These are phyloP conservation scores for Pegoplata infirma DNA, from an alignment of 2,888 invertebrate species.

Conservation along the genomic window DNA sequence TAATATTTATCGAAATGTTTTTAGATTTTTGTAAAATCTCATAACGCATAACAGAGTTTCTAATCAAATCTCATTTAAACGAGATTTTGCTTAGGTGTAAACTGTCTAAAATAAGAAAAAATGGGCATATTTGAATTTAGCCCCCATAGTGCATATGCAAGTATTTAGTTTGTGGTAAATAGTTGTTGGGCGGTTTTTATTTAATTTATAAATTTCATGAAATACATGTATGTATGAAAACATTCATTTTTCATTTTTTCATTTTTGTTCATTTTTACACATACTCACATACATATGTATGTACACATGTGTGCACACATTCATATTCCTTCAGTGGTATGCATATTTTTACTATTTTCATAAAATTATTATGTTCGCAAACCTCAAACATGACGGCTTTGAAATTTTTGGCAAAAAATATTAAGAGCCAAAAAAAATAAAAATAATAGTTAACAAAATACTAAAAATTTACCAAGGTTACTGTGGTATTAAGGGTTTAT, in stretches of 20 bases:
- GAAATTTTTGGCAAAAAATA: slow-evolving; percentile 25
- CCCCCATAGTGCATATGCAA: not conserved
- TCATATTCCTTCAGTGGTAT: not conserved
- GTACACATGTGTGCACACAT: not conserved
- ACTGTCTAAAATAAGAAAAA: too few relatives aligned
- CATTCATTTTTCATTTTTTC: too few relatives aligned
- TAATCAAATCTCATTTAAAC: too few relatives aligned
- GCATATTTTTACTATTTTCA: slow-evolving; percentile 32
- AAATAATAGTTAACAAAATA: slow-evolving; percentile 17
- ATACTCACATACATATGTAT: not conserved
- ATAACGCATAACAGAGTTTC: too few relatives aligned
- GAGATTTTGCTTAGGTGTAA: too few relatives aligned
- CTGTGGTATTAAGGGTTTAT: not conserved
- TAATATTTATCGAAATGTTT: too few relatives aligned
- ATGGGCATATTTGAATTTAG: not conserved
- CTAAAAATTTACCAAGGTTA: slow-evolving; percentile 5
- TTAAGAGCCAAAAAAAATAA: not conserved
- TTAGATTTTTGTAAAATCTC: too few relatives aligned
- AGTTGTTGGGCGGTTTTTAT: slow-evolving; percentile 19
- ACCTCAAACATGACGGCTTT: slow-evolving; percentile 61
- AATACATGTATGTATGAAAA: too few relatives aligned
- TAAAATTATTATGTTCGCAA: slow-evolving; percentile 58
- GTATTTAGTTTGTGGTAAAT: slow-evolving; percentile 35
- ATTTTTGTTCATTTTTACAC: too few relatives aligned
- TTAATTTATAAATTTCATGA: slow-evolving; percentile 46